These are phyloP conservation scores for Iphiclides podalirius DNA, from an alignment of 2,888 invertebrate genomes.

Conservation along the genomic window DNA sequence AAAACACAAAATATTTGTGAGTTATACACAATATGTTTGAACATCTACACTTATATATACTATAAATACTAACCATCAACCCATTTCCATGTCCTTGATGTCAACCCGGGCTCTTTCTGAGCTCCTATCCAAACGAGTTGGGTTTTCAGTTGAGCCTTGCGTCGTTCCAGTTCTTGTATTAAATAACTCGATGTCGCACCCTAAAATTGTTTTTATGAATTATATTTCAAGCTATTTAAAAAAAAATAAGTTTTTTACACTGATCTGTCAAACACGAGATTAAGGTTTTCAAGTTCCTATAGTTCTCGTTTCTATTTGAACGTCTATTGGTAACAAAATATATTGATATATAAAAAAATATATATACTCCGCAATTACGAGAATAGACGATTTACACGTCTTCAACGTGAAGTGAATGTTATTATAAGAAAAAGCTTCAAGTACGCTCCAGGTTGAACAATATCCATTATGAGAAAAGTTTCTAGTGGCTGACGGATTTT, in stretches of 20 bases:
- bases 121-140: slow-evolving; percentile 96
- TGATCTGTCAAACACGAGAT: too few species aligned
- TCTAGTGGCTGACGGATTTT: neutral
- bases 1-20: too few species aligned
- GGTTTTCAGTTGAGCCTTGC: slow-evolving; percentile 89
- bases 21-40: too few species aligned
- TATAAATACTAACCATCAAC: slow-evolving; percentile 84
- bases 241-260: too few species aligned
- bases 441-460: neutral
- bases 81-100: slow-evolving; percentile 93
- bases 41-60: neutral
- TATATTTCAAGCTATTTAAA: neutral
- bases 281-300: too few species aligned
- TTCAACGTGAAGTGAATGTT: neutral
- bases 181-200: slow-evolving; percentile 84
- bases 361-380: too few species aligned
- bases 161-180: slow-evolving; percentile 88
- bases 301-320: too few species aligned
- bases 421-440: neutral
- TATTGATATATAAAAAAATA: too few species aligned
- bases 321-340: too few species aligned
- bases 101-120: slow-evolving; percentile 91
- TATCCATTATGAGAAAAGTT: neutral
- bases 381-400: neutral
- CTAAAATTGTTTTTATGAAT: slow-evolving; percentile 29